Percentiles rank a stretch among this genome's conserved stretches.
Conservation (phyloP, 1,140 invertebrate genomes). For the Hyphantria cunea region DNA sequence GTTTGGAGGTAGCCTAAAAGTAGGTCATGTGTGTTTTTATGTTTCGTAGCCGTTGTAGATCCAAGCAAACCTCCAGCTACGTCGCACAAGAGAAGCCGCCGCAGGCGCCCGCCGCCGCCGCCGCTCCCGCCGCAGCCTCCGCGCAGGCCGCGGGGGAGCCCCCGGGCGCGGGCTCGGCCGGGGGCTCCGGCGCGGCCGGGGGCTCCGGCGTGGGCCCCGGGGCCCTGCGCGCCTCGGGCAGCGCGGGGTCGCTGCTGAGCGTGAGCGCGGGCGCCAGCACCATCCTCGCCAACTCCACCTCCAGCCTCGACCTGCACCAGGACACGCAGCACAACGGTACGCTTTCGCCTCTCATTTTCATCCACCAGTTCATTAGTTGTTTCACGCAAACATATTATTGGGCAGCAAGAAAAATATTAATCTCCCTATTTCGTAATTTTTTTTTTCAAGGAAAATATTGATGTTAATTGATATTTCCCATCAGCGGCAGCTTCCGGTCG, state of each 20-base stretch:
- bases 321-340: conserved; percentile 20
- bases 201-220: conserved; percentile 3
- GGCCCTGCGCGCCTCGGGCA: conserved; percentile 6
- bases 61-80: conserved; percentile 24
- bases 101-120: not conserved
- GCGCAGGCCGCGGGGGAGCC: too few species aligned
- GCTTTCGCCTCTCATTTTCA: too few species aligned
- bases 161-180: not conserved
- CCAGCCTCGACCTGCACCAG: conserved; percentile 62
- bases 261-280: conserved; percentile 80
- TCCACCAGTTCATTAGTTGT: too few species aligned
- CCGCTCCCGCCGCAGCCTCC: not conserved
- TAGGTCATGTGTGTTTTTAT: too few species aligned
- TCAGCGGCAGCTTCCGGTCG: conserved; percentile 25
- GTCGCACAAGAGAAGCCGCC: conserved; percentile 66
- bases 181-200: not conserved
- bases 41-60: conserved; percentile 15
- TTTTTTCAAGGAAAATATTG: not conserved
- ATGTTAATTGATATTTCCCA: not conserved
- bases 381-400: too few species aligned
- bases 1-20: too few species aligned
- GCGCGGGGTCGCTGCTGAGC: conserved; percentile 74
- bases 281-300: conserved; percentile 74
- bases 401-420: too few species aligned
- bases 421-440: too few species aligned